Conservation (phyloP, 2,113 vertebrate genomes). For the Syngnathus floridae region DNA sequence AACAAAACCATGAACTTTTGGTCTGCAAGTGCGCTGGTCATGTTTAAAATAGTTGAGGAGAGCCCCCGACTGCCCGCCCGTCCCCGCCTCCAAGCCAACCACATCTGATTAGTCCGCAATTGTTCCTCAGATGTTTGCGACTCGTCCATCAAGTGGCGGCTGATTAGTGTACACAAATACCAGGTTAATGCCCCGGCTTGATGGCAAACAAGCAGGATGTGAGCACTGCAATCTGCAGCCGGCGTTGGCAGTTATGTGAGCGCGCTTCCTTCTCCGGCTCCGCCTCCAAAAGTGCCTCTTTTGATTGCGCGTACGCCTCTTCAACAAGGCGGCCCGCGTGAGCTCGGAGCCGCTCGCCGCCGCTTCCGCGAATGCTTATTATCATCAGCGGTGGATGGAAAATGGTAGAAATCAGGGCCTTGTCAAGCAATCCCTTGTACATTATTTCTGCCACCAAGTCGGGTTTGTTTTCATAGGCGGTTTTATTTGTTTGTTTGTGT, state of each 20-base stretch:
- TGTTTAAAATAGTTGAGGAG: not conserved
- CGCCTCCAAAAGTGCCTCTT: constrained; percentile 60
- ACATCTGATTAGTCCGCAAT: constrained; percentile 60
- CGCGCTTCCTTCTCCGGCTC: constrained; percentile 30
- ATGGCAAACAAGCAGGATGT: constrained; percentile 63
- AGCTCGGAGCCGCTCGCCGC: constrained; percentile 53
- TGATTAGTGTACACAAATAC: constrained; percentile 66
- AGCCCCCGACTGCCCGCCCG: not conserved
- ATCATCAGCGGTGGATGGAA: constrained; percentile 69
- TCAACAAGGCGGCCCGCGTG: constrained; percentile 48
- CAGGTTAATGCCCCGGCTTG: constrained; percentile 52
- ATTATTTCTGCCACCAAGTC: not conserved
- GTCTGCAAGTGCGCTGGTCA: not conserved
- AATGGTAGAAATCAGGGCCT: constrained; percentile 62
- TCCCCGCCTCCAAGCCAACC: constrained; percentile 28
- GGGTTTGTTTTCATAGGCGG: not conserved
- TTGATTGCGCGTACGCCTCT: constrained; percentile 70
- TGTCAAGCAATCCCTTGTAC: constrained; percentile 67
- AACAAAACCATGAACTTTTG: not conserved
- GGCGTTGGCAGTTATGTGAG: not conserved
- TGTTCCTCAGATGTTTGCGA: constrained; percentile 41
- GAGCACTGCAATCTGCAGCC: constrained; percentile 40
- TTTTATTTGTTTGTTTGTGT: not conserved
- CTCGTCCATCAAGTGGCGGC: constrained; percentile 48
- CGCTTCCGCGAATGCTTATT: constrained; percentile 69